These are phyloP conservation scores for Perodicticus potto DNA, from an alignment of 2,797 vertebrate genomes.

Conservation along the genomic window DNA sequence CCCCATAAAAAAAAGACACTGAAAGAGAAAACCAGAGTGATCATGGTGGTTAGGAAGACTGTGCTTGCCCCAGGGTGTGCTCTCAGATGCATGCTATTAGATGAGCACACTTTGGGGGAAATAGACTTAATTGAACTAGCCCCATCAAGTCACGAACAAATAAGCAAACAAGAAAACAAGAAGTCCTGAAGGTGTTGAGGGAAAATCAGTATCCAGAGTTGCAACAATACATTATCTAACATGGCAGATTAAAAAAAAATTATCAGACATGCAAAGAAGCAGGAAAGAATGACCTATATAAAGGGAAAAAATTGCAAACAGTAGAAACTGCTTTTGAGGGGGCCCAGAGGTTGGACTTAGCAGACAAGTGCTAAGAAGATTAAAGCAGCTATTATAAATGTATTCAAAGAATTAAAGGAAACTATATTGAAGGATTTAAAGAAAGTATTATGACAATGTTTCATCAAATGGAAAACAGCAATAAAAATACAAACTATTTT, in stretches of 20 bases:
- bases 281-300: not conserved
- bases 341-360: not conserved
- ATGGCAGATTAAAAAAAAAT: not conserved
- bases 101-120: not conserved
- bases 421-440: not conserved
- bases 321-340: conserved; percentile 13
- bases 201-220: not conserved
- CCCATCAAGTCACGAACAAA: not conserved
- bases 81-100: not conserved
- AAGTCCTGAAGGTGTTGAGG: not conserved
- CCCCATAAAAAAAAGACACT: not conserved
- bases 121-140: not conserved
- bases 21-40: not conserved
- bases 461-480: not conserved
- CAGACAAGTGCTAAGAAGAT: not conserved
- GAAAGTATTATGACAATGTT: not conserved
- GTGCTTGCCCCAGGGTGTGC: not conserved
- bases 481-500: not conserved
- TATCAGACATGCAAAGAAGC: not conserved
- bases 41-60: not conserved
- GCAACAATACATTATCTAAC: not conserved
- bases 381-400: not conserved
- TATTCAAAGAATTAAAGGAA: not conserved
- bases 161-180: not conserved
- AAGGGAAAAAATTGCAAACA: not conserved